Percentiles rank a stretch among this genome's conserved stretches.
Evolutionary conservation across 2,888 invertebrate genomes (phyloP).

Genomic region (Nematopogon swammerdamellus): DNA sequence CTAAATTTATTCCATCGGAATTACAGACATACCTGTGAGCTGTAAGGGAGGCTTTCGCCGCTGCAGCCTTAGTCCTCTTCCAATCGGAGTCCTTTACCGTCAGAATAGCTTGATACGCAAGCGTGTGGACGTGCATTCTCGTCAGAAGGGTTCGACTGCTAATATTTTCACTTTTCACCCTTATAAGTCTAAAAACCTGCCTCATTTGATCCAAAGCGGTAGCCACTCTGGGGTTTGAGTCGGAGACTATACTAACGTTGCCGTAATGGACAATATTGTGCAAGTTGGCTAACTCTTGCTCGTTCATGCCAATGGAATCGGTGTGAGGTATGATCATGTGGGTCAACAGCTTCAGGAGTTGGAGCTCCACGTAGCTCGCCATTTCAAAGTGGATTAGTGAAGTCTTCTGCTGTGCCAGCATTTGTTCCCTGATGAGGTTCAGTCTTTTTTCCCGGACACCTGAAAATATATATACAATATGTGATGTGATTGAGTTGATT

Average conservation of each 20-base stretch:
- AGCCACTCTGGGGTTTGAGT: conserved; percentile 77
- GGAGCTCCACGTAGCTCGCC: conserved; percentile 78
- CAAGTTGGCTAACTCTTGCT: conserved; percentile 80
- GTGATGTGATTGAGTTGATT: background rate
- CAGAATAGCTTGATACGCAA: conserved; percentile 84
- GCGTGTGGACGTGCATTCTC: conserved; percentile 79
- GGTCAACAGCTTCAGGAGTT: conserved; percentile 62
- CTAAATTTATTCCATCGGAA: conserved; percentile 52
- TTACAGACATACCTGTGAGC: conserved; percentile 82
- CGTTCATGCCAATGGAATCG: conserved; percentile 86
- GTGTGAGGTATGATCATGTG: conserved; percentile 68
- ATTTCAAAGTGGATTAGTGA: conserved; percentile 81
- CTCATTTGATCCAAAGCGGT: conserved; percentile 80
- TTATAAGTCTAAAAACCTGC: conserved; percentile 57
- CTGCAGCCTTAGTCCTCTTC: conserved; percentile 75
- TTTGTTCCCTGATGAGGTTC: conserved; percentile 62
- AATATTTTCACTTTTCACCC: conserved; percentile 33
- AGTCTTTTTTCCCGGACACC: conserved; percentile 64
- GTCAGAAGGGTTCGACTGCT: conserved; percentile 58
- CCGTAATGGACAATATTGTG: conserved; percentile 66
- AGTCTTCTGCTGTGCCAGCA: conserved; percentile 52
- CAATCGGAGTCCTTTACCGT: conserved; percentile 66
- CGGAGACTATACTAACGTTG: conserved; percentile 69
- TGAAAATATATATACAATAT: conserved; percentile 21
- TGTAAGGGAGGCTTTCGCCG: conserved; percentile 79